Base-by-base conservation (phyloP, 2,113 vertebrate genomes). In the Xiphophorus hellerii region DNA sequence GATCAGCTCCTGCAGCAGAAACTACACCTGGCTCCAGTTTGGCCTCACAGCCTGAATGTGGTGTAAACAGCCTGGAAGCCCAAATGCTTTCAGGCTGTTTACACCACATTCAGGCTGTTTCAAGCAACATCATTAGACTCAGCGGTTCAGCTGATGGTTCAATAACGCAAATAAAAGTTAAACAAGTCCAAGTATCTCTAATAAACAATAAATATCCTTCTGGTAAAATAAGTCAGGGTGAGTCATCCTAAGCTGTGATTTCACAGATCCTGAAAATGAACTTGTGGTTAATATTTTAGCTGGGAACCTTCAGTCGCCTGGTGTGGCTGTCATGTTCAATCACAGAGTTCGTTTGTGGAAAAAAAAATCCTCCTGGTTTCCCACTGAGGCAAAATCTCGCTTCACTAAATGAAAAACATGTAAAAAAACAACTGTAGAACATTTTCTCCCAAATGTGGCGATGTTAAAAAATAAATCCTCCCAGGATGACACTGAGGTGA, bases 271-370 rank as follows among this genome's bases (percentile, higher is more conserved):
- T 75, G 27, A 69, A 69, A 76, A 68, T 76, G 29, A 81, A 67
- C 33, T 9, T 15, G 61, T 11, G 29, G 65, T 88, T 69, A 71
- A 85, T 83, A 76, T 76, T 90, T 83, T 35, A 76, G 71, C 30
- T 72, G 76, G 5, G n/a, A 73, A 62, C 67, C 72, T 58, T 74
- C 78, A 80, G 82, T 30, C 65, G 74, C 60, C 3, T 62, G n/a
- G 30, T 30, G 20, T 0, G 48, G 25, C 78, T 87, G 82, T 87
- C 86, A 81, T 85, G 77, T 84, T 81, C 10, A 7, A 86, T 86
- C 75, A 64, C 29, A 63, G 8, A 68, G 58, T 66, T 75, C 10
- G 2, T 77, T n/a, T 51, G 84, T 71, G 66, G 44, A 30, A 83
- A 69, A 79, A 79, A 66, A 79, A 66, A 58, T 80, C 60, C 67